A percentile compares a stretch with the other conserved stretches of the same genome.
Conservation (phyloP, 2,888 invertebrate species). For the Diarsia brunnea region DNA sequence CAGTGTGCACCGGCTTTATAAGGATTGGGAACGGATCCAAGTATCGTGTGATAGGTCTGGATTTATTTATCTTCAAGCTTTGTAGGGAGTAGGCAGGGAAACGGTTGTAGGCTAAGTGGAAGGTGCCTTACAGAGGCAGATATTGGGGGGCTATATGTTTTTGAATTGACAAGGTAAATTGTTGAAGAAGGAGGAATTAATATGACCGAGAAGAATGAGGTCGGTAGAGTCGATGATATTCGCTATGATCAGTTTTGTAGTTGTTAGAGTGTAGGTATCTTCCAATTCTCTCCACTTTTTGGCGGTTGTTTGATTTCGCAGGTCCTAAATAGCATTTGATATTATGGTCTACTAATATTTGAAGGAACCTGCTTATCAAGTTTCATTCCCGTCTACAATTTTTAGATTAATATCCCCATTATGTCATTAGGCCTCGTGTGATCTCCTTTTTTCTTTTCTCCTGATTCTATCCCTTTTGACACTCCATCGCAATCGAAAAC, state of each 20-base stretch:
- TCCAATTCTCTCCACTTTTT: too few species aligned
- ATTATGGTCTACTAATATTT: neutral
- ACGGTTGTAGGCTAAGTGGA: slow-evolving; percentile 34
- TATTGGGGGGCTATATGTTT: slow-evolving; percentile 26
- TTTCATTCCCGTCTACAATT: neutral
- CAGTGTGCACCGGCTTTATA: slow-evolving; percentile 68
- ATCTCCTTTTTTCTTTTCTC: neutral
- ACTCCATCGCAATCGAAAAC: neutral
- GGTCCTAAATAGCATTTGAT: neutral
- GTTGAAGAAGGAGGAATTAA: slow-evolving; percentile 1
- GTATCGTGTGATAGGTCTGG: slow-evolving; percentile 61
- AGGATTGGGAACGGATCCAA: slow-evolving; percentile 61
- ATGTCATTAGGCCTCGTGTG: neutral
- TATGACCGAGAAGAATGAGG: neutral
- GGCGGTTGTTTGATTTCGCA: neutral
- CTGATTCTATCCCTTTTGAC: neutral
- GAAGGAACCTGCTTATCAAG: neutral
- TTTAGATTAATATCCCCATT: neutral
- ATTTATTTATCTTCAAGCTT: slow-evolving; percentile 66
- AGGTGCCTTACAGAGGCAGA: slow-evolving; percentile 29
- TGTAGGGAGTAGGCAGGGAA: slow-evolving; percentile 43
- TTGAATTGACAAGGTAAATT: neutral
- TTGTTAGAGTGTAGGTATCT: too few species aligned
- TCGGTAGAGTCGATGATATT: neutral
- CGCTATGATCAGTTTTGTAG: neutral